These are phyloP conservation scores for Apotomis betuletana DNA, from an alignment of 2,888 invertebrate genomes.

Conservation along the genomic window DNA sequence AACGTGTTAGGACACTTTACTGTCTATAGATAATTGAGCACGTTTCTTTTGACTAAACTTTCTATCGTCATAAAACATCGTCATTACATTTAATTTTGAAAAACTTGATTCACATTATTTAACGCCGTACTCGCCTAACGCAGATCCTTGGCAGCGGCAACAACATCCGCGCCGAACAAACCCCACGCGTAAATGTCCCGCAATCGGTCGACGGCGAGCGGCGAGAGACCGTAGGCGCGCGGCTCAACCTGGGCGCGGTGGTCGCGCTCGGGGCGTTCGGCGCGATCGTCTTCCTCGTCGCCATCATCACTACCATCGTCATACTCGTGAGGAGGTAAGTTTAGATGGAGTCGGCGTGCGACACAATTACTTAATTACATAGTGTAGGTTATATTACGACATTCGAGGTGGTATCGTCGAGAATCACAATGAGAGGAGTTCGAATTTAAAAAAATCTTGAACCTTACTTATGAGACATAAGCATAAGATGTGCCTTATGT, in stretches of 20 bases:
- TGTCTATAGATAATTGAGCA: too few relatives aligned
- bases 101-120: not conserved
- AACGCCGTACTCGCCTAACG: not conserved
- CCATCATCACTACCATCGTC: conserved; percentile 94
- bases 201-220: conserved; percentile 85
- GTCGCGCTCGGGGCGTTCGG: conserved; percentile 95
- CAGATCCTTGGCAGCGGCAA: conserved; percentile 80
- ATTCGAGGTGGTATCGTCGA: too few relatives aligned
- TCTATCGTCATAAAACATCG: too few relatives aligned
- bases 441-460: too few relatives aligned
- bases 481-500: too few relatives aligned
- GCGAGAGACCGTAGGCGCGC: conserved; percentile 85
- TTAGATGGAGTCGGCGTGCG: conserved; percentile 3
- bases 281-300: conserved; percentile 94
- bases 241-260: conserved; percentile 92
- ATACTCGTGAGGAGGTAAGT: conserved; percentile 92
- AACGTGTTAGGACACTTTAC: too few relatives aligned
- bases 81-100: not conserved
- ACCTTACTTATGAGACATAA: too few relatives aligned
- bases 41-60: too few relatives aligned
- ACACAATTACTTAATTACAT: not conserved
- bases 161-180: conserved; percentile 85
- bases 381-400: too few relatives aligned
- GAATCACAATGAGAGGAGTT: too few relatives aligned
- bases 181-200: conserved; percentile 87